Base-by-base conservation (phyloP, 2,888 invertebrate genomes). In the Dryocosmus kuriphilus region DNA sequence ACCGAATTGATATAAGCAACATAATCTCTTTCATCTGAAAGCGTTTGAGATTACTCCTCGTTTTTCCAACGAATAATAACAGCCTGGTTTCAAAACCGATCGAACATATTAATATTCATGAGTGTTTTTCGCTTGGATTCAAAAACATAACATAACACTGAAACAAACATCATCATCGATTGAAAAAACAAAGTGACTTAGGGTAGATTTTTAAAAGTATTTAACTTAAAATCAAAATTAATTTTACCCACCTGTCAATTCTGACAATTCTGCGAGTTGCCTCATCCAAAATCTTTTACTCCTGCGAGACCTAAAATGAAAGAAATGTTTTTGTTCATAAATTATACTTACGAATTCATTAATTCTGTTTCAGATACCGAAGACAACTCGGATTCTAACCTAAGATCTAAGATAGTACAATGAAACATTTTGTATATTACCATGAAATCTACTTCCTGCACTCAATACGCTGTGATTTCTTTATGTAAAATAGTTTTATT, bases 221-320 rank as follows among this genome's bases (percentile, higher is more conserved):
- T 41, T 16, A 41, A 24, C 24, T 14, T 38, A 3, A 41, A 24
- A 35, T 41, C 0, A 46, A 19, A 65, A 35, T 11, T 9, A 61
- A 22, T 61, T n/a, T 24, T 14, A 14, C 83, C 83, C 71, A 86
- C 86, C 84, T 84, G 82, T 85, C 84, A 85, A 86, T 86, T 76
- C 81, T 84, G 85, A 76, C 82, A 80, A 78, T 80, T 80, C 81
- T 84, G 76, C 81, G 77, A 82, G 82, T 82, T 83, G 84, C 86
- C 83, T 86, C 88, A 88, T 88, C 84, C 87, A 88, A 86, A 85
- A 86, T 87, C 83, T 81, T 85, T 83, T 84, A 79, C 61, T 19
- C 71, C 55, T 46, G 24, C 11, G 27, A 27, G 16, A 51, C 46
- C 71, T 71, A 51, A 71, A 71, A 71, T 9, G 0, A 65, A n/a